Evolutionary conservation across 1,140 invertebrate species (phyloP), one percentile per base, ranked within the genome.

Genomic region (Dinothrombium tinctorium): DNA sequence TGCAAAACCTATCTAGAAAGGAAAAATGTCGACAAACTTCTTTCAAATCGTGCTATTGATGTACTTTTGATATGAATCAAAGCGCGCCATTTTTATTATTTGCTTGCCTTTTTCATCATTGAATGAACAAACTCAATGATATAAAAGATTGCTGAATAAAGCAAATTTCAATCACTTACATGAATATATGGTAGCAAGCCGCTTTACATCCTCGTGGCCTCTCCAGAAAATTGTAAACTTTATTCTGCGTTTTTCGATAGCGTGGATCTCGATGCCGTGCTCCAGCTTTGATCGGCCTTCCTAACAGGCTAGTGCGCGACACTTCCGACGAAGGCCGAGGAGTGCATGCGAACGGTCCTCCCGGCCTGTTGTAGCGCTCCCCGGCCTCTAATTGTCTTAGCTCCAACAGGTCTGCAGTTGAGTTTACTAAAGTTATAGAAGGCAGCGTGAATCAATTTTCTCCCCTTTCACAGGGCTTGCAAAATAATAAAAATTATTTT

Each of bases 171-270:
- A n/a, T n/a, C n/a, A 68, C 82, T 87, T 71, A 90, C 83, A 89
- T 77, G 54, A 80, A 63, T 59, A 89, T 70, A 67, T 89, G 84
- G 65, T 90, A 90, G 48, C 74, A 63, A 54, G 82, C 71, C 42
- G 80, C 77, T 56, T 71, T 73, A 56, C 72, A 67, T 49, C 78
- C 78, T 49, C 82, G 69, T 40, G 84, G 83, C 56, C 83, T 65
- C 64, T 90, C 84, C 54, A 90, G 69, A 62, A 89, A 89, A 64
- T 89, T 89, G 67, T 89, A 87, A 56, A 87, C 69, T 58, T 74
- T 72, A 54, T 76, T 74, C 61, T 90, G 84, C 39, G 82, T 62
- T 55, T 76, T 72, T 53, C 84, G 66, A 64, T 84, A 87, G 63
- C 76, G 69, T 11, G 28, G 26, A 37, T 43, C 31, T 17, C 54